Conservation (phyloP, 2,888 invertebrate genomes). For the Andrena haemorrhoa region DNA sequence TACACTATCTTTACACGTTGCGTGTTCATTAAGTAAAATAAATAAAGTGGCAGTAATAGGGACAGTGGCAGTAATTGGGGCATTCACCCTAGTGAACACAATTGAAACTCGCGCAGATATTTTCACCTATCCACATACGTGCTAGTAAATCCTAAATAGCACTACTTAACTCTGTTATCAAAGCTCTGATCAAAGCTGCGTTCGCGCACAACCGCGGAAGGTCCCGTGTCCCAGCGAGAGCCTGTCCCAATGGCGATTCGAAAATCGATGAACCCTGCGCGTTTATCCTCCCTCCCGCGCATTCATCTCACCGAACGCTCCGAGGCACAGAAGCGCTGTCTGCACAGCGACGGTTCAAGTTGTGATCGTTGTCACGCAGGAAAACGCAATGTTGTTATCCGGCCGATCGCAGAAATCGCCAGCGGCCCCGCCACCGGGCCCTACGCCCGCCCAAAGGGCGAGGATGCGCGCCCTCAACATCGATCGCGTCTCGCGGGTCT, state of each 20-base stretch:
- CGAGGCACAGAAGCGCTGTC: constrained; percentile 74
- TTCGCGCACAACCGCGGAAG: not conserved
- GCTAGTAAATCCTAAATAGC: no score
- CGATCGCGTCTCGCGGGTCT: constrained; percentile 89
- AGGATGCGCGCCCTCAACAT: constrained; percentile 89
- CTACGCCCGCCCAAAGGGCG: constrained; percentile 86
- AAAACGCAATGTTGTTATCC: constrained; percentile 83
- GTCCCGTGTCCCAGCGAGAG: no score
- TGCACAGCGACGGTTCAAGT: constrained; percentile 75
- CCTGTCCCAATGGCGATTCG: not conserved
- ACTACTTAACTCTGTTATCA: no score
- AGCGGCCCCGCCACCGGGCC: constrained; percentile 79
- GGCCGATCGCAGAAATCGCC: constrained; percentile 83
- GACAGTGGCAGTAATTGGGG: no score
- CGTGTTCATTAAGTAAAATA: no score
- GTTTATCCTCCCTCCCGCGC: constrained; percentile 17
- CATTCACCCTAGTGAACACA: no score
- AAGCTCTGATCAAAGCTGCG: not conserved
- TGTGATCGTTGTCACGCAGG: constrained; percentile 81
- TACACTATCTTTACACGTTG: no score
- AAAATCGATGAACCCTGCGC: not conserved
- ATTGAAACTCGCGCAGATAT: no score
- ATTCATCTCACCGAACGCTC: constrained; percentile 37
- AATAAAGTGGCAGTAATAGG: no score
- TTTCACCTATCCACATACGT: no score